These are phyloP conservation scores for Belgica antarctica DNA, from an alignment of 2,888 invertebrate genomes.

Conservation along the genomic window DNA sequence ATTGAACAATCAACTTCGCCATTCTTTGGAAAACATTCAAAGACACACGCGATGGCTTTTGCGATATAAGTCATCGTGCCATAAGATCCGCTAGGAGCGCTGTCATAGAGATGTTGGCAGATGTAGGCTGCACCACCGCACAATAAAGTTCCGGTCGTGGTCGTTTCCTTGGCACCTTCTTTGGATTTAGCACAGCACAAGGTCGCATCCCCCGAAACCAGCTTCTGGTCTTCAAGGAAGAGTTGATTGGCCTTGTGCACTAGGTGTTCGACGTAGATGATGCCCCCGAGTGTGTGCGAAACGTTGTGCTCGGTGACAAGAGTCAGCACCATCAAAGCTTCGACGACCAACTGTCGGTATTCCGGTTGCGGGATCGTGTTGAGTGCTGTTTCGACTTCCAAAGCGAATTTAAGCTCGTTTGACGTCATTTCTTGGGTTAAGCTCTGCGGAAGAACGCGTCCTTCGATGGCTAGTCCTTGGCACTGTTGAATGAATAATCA, in stretches of 20 bases:
- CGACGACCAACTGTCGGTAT: conserved; percentile 94
- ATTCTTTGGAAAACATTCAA: conserved; percentile 72
- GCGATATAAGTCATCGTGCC: conserved; percentile 98
- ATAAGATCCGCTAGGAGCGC: conserved; percentile 94
- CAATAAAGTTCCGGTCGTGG: conserved; percentile 64
- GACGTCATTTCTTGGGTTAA: conserved; percentile 99
- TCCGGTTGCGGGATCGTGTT: conserved; percentile 98
- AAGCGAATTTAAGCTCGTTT: conserved; percentile 95
- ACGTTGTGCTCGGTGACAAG: conserved; percentile 85
- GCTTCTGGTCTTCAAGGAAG: conserved; percentile 93
- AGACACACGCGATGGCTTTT: conserved; percentile 71
- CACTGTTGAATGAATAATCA: conserved; percentile 59
- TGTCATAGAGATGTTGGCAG: conserved; percentile 96
- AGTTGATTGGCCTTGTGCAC: conserved; percentile 92
- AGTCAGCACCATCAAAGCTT: conserved; percentile 94
- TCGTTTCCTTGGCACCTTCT: conserved; percentile 61
- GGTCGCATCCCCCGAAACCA: conserved; percentile 86
- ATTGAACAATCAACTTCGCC: conserved; percentile 80
- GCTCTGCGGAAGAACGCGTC: conserved; percentile 83
- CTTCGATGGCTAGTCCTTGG: conserved; percentile 90
- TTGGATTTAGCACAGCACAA: conserved; percentile 85
- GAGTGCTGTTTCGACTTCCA: conserved; percentile 94
- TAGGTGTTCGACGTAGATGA: conserved; percentile 84
- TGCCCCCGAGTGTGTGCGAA: conserved; percentile 70
- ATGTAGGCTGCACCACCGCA: conserved; percentile 94